phyloP scores from a whole-genome alignment of 2,113 vertebrate genomes.

The Cynoglossus semilaevis region DNA sequence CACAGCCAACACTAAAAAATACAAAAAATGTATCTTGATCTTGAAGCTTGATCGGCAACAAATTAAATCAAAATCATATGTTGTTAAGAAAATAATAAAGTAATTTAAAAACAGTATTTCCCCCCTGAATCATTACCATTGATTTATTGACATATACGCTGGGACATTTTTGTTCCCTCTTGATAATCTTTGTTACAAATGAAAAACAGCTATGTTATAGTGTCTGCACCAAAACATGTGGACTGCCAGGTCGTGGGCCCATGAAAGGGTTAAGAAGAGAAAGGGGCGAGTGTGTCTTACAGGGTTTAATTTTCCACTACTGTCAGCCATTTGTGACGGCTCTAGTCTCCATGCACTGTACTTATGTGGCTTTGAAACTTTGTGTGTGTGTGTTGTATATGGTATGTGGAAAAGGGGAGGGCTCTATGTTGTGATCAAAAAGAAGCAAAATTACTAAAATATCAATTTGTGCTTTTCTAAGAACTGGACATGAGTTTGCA shows the following conservation, averaged over 20 bases:
- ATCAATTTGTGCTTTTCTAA: constrained; percentile 1
- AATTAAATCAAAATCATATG: too few relatives aligned
- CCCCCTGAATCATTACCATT: too few relatives aligned
- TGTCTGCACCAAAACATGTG: neutral
- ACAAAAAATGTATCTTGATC: too few relatives aligned
- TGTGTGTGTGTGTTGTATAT: constrained; percentile 14
- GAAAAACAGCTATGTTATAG: neutral
- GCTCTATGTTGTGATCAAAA: constrained; percentile 27
- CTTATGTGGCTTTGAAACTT: constrained; percentile 62
- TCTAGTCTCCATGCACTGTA: constrained; percentile 52
- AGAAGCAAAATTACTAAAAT: constrained; percentile 27
- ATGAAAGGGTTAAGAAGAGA: constrained; percentile 33
- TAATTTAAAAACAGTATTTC: too few relatives aligned
- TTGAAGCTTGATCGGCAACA: too few relatives aligned
- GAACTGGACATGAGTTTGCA: neutral
- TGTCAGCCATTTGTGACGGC: constrained; percentile 63
- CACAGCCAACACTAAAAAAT: too few relatives aligned
- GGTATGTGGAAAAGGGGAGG: constrained; percentile 29
- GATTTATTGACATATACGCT: too few relatives aligned
- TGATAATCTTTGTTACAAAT: neutral
- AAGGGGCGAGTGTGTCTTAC: constrained; percentile 31
- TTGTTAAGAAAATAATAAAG: too few relatives aligned
- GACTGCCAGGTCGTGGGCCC: constrained; percentile 14
- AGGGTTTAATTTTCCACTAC: constrained; percentile 57
- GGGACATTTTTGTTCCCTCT: neutral